phyloP scores from a whole-genome alignment of 2,797 vertebrate genomes.

The Acrossocheilus fasciatus region DNA sequence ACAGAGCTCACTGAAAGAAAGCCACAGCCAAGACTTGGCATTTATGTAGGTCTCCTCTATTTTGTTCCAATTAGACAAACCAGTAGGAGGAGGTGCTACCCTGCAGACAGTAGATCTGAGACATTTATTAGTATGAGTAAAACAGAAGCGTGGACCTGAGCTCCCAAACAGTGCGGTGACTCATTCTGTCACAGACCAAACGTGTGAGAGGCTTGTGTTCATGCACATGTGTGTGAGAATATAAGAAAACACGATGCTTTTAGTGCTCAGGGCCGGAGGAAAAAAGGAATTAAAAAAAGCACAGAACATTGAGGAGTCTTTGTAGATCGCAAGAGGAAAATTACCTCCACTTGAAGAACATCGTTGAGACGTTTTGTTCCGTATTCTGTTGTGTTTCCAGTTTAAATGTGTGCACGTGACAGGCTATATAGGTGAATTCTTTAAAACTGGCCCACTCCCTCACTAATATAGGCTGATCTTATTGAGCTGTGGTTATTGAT shows the following conservation, averaged over 20 bases:
- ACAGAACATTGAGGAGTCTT: not conserved
- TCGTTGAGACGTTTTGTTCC: not conserved
- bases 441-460: not conserved
- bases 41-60: conserved; percentile 42
- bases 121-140: conserved; percentile 46
- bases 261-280: not conserved
- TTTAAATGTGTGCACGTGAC: not conserved
- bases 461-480: conserved; percentile 9
- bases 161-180: conserved; percentile 39
- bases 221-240: conserved; percentile 20
- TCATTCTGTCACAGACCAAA: conserved; percentile 32
- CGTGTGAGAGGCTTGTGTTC: conserved; percentile 28
- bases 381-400: not conserved
- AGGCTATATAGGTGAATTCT: not conserved
- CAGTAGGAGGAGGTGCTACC: conserved; percentile 46
- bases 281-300: not conserved
- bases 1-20: conserved; percentile 7
- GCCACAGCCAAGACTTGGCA: conserved; percentile 33
- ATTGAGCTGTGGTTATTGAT: conserved; percentile 45
- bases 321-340: not conserved
- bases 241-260: conserved; percentile 19
- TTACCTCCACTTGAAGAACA: not conserved
- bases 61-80: conserved; percentile 50
- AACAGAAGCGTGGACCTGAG: conserved; percentile 27
- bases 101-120: conserved; percentile 40